Conservation (phyloP, 2,888 invertebrate genomes). For the Drosophila robusta region DNA sequence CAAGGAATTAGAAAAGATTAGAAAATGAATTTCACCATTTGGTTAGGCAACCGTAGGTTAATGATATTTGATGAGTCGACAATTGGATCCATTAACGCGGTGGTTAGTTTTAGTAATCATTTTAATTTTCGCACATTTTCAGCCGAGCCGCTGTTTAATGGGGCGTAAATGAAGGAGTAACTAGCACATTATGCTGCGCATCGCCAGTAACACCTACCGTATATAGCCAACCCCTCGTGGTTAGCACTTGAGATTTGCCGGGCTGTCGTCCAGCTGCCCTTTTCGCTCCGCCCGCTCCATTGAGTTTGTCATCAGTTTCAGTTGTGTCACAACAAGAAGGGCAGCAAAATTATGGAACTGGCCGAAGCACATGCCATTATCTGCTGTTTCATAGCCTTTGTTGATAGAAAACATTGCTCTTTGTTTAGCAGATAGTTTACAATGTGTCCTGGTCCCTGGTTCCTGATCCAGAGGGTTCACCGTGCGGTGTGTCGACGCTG, state of each 20-base stretch:
- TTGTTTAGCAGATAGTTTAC: constrained; percentile 53
- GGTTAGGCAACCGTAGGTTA: background rate
- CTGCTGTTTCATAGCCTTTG: constrained; percentile 27
- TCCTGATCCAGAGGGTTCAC: constrained; percentile 44
- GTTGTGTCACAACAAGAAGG: constrained; percentile 71
- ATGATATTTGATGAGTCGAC: constrained; percentile 11
- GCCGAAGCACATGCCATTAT: constrained; percentile 60
- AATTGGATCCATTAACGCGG: constrained; percentile 47
- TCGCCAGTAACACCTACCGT: constrained; percentile 49
- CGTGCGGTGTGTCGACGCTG: constrained; percentile 70
- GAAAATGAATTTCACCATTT: background rate
- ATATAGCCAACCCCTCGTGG: constrained; percentile 20
- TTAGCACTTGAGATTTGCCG: constrained; percentile 42
- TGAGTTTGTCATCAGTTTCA: constrained; percentile 57
- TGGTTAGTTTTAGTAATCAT: constrained; percentile 53
- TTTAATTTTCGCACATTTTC: constrained; percentile 34
- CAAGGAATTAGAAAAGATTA: too few species aligned
- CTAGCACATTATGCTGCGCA: constrained; percentile 15
- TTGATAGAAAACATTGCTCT: constrained; percentile 57
- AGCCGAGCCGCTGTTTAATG: constrained; percentile 54
- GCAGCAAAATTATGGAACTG: constrained; percentile 40
- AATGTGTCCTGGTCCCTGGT: constrained; percentile 48
- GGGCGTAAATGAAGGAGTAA: constrained; percentile 64
- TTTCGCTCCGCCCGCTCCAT: constrained; percentile 59
- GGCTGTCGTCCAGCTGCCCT: constrained; percentile 53